These are phyloP conservation scores for Dendroctonus valens DNA, from an alignment of 1,140 invertebrate genomes.

Conservation along the genomic window DNA sequence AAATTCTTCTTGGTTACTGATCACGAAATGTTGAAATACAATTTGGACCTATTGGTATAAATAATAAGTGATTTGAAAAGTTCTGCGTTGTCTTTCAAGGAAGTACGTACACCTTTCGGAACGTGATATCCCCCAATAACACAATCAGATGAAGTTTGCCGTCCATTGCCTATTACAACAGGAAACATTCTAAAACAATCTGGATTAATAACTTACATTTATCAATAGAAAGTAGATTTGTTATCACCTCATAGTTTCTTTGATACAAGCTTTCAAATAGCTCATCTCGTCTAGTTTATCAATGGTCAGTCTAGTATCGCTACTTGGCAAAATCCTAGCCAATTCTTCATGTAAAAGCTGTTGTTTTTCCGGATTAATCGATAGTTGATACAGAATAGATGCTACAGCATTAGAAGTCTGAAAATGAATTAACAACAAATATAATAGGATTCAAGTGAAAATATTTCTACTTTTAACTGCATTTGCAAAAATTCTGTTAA, in stretches of 20 bases:
- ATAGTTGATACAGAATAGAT: slow-evolving; percentile 81
- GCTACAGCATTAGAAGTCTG: slow-evolving; percentile 87
- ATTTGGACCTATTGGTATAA: slow-evolving; percentile 68
- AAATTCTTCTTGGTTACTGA: slow-evolving; percentile 79
- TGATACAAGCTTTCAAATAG: slow-evolving; percentile 87
- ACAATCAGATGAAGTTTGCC: slow-evolving; percentile 77
- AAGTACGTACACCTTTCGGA: slow-evolving; percentile 76
- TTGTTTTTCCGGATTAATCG: slow-evolving; percentile 74
- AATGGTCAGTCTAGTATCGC: slow-evolving; percentile 62
- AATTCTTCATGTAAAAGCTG: slow-evolving; percentile 80
- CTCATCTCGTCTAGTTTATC: slow-evolving; percentile 72
- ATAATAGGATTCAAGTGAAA: no score
- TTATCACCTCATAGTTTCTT: slow-evolving; percentile 82
- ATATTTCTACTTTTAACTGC: no score
- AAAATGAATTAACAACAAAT: slow-evolving; percentile 13
- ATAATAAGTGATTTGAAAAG: background rate
- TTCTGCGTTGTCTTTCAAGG: background rate
- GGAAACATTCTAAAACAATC: slow-evolving; percentile 69
- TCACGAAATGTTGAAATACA: slow-evolving; percentile 78
- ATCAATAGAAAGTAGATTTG: background rate
- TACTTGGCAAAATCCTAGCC: slow-evolving; percentile 60
- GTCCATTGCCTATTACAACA: slow-evolving; percentile 85
- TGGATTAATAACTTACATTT: background rate
- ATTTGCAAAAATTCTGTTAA: no score
- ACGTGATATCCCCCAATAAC: slow-evolving; percentile 84